A percentile compares a stretch with the other conserved stretches of the same genome.
Evolutionary conservation across 2,113 vertebrate species (phyloP).

Genomic region (Cephalopterus ornatus): DNA sequence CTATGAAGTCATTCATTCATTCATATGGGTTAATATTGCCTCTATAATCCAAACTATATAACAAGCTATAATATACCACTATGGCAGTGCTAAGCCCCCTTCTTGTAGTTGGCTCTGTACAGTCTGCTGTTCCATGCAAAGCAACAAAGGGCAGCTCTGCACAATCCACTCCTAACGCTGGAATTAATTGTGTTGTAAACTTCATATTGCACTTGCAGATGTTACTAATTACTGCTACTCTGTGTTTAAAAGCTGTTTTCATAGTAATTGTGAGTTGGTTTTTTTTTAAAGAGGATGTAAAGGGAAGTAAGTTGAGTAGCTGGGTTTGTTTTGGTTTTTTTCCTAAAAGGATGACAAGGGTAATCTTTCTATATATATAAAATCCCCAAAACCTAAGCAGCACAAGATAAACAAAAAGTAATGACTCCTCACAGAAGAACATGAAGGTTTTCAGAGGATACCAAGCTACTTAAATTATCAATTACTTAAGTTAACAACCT

Average conservation of each 20-base stretch:
- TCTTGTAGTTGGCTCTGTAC: not conserved
- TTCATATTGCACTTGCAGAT: slow-evolving; percentile 46
- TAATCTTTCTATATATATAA: not conserved
- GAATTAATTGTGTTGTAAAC: slow-evolving; percentile 20
- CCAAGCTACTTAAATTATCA: not conserved
- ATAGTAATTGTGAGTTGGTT: slow-evolving; percentile 16
- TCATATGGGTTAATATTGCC: not conserved
- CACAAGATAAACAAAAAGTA: not conserved
- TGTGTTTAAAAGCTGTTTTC: slow-evolving; percentile 37
- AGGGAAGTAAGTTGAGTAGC: not conserved
- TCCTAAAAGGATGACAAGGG: not conserved
- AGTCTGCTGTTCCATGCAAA: not conserved
- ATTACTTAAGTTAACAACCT: not conserved
- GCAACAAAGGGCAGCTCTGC: not conserved
- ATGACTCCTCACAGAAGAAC: not conserved
- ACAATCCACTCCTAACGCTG: not conserved
- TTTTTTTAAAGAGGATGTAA: not conserved
- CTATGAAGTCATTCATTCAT: not conserved
- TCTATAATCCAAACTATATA: not conserved
- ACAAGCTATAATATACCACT: not conserved
- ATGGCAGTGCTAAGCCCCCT: not conserved
- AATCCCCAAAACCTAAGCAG: not conserved
- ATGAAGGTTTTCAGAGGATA: not conserved
- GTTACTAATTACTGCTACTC: slow-evolving; percentile 52
- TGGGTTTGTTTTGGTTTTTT: not conserved